These are phyloP conservation scores for Prolemur simus DNA, from an alignment of 2,113 vertebrate species.

Conservation along the genomic window DNA sequence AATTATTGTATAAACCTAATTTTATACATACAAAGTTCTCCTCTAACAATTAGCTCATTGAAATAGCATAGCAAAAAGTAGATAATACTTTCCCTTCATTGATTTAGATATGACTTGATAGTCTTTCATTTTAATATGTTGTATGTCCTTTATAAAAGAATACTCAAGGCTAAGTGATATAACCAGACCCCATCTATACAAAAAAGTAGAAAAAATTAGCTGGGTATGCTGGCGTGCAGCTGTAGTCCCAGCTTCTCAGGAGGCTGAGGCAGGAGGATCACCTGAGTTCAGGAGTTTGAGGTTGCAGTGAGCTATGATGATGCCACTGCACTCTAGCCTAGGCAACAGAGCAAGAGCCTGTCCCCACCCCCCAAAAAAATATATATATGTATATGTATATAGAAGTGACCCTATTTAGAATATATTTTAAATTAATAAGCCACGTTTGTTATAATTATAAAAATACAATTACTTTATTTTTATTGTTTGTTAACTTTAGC, in stretches of 20 bases:
- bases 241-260: no score
- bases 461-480: not conserved
- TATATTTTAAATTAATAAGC: slow-evolving; percentile 34
- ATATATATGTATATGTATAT: no score
- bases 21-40: not conserved
- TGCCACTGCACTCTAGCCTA: no score
- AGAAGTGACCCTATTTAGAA: not conserved
- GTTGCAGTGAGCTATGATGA: no score
- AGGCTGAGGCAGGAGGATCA: no score
- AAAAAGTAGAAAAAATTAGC: no score
- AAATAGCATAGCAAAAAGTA: not conserved
- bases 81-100: not conserved
- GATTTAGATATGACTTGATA: not conserved
- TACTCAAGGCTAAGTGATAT: no score
- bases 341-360: no score
- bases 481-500: not conserved
- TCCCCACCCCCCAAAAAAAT: no score
- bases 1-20: not conserved
- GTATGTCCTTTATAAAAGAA: not conserved
- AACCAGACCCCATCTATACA: no score
- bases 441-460: not conserved
- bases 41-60: not conserved
- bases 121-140: not conserved
- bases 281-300: no score
- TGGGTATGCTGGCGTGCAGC: no score